Percentiles rank a stretch among this genome's conserved stretches.
Conservation (phyloP, 35 echinoderm and acorn worm species). For the Acanthaster planci region DNA sequence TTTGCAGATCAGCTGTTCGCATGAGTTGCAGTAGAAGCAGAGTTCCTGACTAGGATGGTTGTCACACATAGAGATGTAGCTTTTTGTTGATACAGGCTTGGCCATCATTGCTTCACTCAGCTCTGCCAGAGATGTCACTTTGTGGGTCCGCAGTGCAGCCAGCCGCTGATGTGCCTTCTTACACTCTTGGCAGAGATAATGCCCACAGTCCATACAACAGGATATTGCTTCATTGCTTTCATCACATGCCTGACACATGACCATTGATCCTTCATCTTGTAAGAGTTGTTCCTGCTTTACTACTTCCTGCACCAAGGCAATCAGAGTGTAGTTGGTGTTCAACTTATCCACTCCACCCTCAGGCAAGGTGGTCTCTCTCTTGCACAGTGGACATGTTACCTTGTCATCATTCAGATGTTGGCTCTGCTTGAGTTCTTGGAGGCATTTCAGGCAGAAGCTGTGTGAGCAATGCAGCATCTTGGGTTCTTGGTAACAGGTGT, state of each 20-base stretch:
- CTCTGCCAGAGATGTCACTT: background rate
- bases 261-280: background rate
- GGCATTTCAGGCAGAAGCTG: background rate
- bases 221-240: background rate
- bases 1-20: background rate
- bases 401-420: background rate
- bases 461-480: background rate
- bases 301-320: background rate
- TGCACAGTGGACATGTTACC: background rate
- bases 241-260: slow-evolving; percentile 19
- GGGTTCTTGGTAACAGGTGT: too few species aligned
- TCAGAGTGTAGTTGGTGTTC: background rate
- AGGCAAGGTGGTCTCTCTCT: slow-evolving; percentile 1
- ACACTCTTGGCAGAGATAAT: background rate
- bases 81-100: background rate
- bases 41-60: background rate
- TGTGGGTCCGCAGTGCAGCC: background rate
- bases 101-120: background rate
- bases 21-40: background rate
- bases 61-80: slow-evolving; percentile 4
- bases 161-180: slow-evolving; percentile 2
- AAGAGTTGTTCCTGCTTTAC: background rate
- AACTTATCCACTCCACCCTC: background rate
- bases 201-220: background rate
- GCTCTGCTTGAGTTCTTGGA: background rate